Evolutionary conservation across 2,797 vertebrate species (phyloP).

Genomic region (Euthynnus affinis): DNA sequence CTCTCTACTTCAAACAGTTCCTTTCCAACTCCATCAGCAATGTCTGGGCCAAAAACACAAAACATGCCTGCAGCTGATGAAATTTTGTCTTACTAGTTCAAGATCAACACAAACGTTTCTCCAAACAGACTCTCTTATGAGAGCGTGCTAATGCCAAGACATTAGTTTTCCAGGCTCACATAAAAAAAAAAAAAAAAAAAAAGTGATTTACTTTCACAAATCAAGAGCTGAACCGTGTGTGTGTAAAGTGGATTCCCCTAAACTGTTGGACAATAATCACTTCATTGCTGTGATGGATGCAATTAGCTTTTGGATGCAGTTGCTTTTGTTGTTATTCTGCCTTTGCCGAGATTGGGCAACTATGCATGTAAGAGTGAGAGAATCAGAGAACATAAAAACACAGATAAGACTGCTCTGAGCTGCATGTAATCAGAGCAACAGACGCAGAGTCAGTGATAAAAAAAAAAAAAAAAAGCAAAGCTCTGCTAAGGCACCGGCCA

Average conservation of each 20-base stretch:
- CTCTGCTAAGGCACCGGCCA: slow-evolving; percentile 49
- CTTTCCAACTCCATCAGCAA: slow-evolving; percentile 54
- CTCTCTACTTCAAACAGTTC: slow-evolving; percentile 43
- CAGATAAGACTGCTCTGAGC: slow-evolving; percentile 69
- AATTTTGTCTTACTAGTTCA: slow-evolving; percentile 64
- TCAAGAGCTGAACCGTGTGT: slow-evolving; percentile 22
- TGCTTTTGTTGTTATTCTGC: slow-evolving; percentile 38
- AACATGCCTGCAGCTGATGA: slow-evolving; percentile 56
- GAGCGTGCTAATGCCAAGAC: slow-evolving; percentile 51
- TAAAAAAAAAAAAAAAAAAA: no score
- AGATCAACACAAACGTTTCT: slow-evolving; percentile 67
- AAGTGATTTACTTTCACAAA: slow-evolving; percentile 64
- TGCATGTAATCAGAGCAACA: slow-evolving; percentile 65
- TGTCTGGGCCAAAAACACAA: slow-evolving; percentile 58
- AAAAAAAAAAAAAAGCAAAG: no score
- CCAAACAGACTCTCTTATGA: slow-evolving; percentile 56
- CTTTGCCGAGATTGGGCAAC: slow-evolving; percentile 63
- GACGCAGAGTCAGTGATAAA: slow-evolving; percentile 69
- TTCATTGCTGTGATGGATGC: slow-evolving; percentile 62
- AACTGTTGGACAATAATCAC: slow-evolving; percentile 55
- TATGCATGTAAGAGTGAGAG: slow-evolving; percentile 68
- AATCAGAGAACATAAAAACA: slow-evolving; percentile 43
- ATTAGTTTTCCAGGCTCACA: slow-evolving; percentile 59
- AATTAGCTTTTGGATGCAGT: slow-evolving; percentile 63
- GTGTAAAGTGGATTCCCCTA: slow-evolving; percentile 53